phyloP scores from a whole-genome alignment of 1,140 invertebrate genomes.

The Chrysomallon squamiferum region DNA sequence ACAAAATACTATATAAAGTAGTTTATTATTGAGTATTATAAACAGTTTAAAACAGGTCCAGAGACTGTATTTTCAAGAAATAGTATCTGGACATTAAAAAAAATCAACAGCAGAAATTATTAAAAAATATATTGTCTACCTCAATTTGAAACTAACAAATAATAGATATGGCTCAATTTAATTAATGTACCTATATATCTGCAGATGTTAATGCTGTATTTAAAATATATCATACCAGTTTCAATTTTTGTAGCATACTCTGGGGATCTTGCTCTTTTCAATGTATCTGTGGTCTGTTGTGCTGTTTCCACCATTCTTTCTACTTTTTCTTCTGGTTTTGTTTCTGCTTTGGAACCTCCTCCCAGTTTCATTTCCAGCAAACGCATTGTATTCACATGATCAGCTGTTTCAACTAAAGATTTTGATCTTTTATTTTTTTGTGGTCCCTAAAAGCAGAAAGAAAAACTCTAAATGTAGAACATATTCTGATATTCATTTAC shows the following conservation, averaged over 20 bases:
- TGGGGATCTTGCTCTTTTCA: not conserved
- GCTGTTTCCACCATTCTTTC: not conserved
- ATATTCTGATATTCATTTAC: not conserved
- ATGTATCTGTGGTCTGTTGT: conserved; percentile 13
- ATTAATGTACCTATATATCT: too few relatives aligned
- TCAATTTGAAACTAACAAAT: too few relatives aligned
- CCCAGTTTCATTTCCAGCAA: conserved; percentile 51
- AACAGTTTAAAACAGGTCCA: too few relatives aligned
- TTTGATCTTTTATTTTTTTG: conserved; percentile 31
- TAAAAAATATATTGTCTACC: too few relatives aligned
- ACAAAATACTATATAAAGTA: too few relatives aligned
- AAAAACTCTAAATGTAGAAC: not conserved
- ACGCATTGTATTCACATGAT: conserved; percentile 50
- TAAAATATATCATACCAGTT: not conserved
- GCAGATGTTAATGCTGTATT: too few relatives aligned
- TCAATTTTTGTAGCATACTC: not conserved
- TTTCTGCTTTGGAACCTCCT: conserved; percentile 9
- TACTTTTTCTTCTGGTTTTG: not conserved
- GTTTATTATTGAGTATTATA: too few relatives aligned
- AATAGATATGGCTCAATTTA: too few relatives aligned
- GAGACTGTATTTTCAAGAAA: too few relatives aligned
- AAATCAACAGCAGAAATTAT: too few relatives aligned
- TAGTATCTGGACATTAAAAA: too few relatives aligned
- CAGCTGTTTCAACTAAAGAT: conserved; percentile 44
- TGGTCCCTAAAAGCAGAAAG: not conserved